Conservation (phyloP, 2,113 vertebrate genomes). For the Tachysurus vachellii region DNA sequence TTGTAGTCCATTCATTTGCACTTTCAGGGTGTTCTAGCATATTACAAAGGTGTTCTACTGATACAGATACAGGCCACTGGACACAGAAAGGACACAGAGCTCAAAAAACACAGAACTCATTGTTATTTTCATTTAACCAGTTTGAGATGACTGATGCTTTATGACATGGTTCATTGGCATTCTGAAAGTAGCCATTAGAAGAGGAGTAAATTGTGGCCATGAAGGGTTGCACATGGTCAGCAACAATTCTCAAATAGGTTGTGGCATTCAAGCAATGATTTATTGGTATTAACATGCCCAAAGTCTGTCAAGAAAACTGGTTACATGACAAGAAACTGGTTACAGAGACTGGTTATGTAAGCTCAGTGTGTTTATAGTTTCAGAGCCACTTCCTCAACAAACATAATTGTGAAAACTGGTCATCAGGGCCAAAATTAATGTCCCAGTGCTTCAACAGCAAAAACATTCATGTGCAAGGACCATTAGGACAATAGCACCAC, state of each 20-base stretch:
- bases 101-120: not conserved
- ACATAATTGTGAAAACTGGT: slow-evolving; percentile 16
- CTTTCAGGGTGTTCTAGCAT: not conserved
- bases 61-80: not conserved
- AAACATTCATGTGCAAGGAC: not conserved
- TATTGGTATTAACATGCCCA: not conserved
- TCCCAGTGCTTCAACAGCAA: not conserved
- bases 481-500: not conserved
- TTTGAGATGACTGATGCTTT: not conserved
- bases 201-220: not conserved
- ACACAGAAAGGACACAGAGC: not conserved
- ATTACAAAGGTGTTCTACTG: not conserved
- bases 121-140: not conserved
- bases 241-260: not conserved
- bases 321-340: no score
- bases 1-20: no score
- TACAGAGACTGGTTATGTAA: not conserved
- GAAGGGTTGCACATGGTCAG: not conserved
- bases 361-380: slow-evolving; percentile 36
- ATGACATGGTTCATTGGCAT: not conserved
- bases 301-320: no score
- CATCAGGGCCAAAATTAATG: slow-evolving; percentile 11
- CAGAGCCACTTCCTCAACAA: slow-evolving; percentile 19
- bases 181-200: not conserved
- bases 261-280: not conserved